Evolutionary conservation across 2,888 invertebrate genomes (phyloP).

Genomic region (Allygus modestus): DNA sequence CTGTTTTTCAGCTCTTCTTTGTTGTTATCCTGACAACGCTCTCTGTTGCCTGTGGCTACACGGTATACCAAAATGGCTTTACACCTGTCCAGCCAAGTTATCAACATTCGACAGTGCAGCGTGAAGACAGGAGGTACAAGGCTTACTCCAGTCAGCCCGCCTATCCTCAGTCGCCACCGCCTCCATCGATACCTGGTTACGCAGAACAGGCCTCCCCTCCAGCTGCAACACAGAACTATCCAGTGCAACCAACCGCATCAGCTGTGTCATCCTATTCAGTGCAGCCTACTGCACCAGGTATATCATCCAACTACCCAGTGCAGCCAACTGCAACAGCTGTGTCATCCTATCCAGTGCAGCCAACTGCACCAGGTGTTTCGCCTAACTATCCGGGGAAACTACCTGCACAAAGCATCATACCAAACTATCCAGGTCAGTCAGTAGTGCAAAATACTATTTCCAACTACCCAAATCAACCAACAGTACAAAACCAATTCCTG

Average conservation of each 20-base stretch:
- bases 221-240: not conserved
- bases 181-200: not conserved
- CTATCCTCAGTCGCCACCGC: not conserved
- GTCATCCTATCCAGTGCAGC: not conserved
- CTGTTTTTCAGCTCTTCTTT: constrained; percentile 8
- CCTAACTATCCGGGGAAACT: not conserved
- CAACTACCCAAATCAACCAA: not conserved
- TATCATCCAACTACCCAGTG: not conserved
- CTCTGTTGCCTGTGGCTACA: not conserved
- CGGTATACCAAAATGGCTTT: constrained; percentile 17
- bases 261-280: not conserved
- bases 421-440: not conserved
- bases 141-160: constrained; percentile 1
- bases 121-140: not conserved
- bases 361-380: not conserved
- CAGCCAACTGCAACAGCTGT: not conserved
- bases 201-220: not conserved
- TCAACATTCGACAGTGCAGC: not conserved
- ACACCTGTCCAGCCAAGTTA: not conserved
- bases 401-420: not conserved
- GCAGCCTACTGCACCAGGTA: not conserved
- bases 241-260: not conserved
- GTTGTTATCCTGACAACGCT: not conserved
- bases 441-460: not conserved
- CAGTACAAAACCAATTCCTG: not conserved